Conservation (phyloP, 2,888 invertebrate genomes). For the Troides oblongomaculatus region DNA sequence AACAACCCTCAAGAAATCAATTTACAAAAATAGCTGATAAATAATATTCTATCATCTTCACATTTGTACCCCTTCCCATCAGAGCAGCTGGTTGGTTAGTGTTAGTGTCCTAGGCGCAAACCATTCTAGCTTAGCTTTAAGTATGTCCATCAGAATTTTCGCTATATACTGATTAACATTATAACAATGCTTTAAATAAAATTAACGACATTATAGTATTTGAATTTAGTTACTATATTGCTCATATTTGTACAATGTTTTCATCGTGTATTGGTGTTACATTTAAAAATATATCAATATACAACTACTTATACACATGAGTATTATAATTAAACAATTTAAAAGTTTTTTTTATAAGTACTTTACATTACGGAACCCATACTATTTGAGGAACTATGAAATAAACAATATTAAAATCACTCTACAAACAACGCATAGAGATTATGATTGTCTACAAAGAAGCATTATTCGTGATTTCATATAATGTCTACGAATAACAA, state of each 20-base stretch:
- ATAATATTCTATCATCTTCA: constrained; percentile 45
- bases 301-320: constrained; percentile 60
- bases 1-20: constrained; percentile 49
- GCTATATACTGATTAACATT: constrained; percentile 66
- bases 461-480: constrained; percentile 22
- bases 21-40: constrained; percentile 65
- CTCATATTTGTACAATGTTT: constrained; percentile 80
- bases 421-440: constrained; percentile 38
- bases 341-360: constrained; percentile 54
- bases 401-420: constrained; percentile 48
- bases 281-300: constrained; percentile 67
- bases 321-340: constrained; percentile 53
- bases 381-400: constrained; percentile 61
- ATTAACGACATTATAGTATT: constrained; percentile 65
- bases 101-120: constrained; percentile 30
- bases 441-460: constrained; percentile 23
- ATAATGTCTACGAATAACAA: constrained; percentile 25
- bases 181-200: constrained; percentile 70
- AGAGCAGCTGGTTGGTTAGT: constrained; percentile 69
- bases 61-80: constrained; percentile 75
- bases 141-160: constrained; percentile 46
- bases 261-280: constrained; percentile 76
- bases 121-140: constrained; percentile 33
- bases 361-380: constrained; percentile 57
- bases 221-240: constrained; percentile 75